phyloP scores from a whole-genome alignment of 2,888 invertebrate species.

The Crocallis elinguaria region DNA sequence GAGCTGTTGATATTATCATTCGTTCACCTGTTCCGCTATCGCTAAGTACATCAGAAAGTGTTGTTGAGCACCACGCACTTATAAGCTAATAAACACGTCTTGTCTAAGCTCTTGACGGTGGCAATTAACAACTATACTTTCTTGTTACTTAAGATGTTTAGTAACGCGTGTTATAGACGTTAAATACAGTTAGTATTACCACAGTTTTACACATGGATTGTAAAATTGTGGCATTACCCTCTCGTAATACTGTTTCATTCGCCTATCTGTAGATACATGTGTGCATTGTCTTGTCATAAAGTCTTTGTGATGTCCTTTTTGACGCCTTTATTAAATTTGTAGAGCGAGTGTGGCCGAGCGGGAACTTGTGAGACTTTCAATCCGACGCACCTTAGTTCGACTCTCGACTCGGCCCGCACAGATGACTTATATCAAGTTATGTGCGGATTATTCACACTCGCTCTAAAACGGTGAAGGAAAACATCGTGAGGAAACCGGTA shows the following conservation, averaged over 20 bases:
- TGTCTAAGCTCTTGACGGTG: conserved; percentile 43
- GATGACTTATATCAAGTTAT: too few species aligned
- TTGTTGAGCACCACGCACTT: conserved; percentile 37
- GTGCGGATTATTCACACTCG: too few species aligned
- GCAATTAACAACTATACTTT: conserved; percentile 56
- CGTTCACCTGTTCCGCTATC: conserved; percentile 57
- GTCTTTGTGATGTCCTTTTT: conserved; percentile 25
- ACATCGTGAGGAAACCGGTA: too few species aligned
- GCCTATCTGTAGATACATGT: not conserved
- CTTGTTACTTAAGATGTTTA: conserved; percentile 41
- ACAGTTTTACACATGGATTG: too few species aligned
- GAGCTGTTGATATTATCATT: conserved; percentile 37
- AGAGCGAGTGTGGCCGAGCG: too few species aligned
- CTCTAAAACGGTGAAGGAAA: too few species aligned
- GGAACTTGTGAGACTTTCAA: too few species aligned
- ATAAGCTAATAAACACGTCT: conserved; percentile 58
- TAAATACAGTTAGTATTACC: not conserved
- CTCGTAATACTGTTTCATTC: not conserved
- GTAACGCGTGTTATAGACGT: not conserved
- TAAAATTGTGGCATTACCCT: conserved; percentile 4
- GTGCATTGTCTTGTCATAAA: conserved; percentile 8
- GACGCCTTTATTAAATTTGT: conserved; percentile 27
- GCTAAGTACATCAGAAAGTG: conserved; percentile 52
- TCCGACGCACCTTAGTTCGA: too few species aligned
- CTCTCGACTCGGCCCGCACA: too few species aligned